Base-by-base conservation (phyloP, 2,888 invertebrate genomes). In the Sycophila texana region DNA sequence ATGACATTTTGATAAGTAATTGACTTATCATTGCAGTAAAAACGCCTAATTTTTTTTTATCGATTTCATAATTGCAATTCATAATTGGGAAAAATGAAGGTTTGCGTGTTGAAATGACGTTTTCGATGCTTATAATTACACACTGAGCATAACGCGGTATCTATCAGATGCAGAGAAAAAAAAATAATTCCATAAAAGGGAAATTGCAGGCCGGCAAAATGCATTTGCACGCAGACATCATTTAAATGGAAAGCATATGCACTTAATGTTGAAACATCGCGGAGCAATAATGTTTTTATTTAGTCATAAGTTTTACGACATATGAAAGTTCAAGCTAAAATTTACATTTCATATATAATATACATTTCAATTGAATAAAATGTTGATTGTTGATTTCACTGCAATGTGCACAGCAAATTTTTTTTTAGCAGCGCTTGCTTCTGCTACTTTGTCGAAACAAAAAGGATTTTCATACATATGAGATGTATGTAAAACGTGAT, bases 371-470 rank as follows among this genome's bases (percentile, higher is more conserved):
- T 22, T 7, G 7, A 22, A 13, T 63, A 1, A 18, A 57, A 65
- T 47, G 60, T 60, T 22, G 70, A 70, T 74, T 47, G 60, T 60
- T 22, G 70, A 70, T 74, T 70, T 79, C 53, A 79, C 66, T 66
- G 58, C 53, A 65, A 66, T 71, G n/a, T 58, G 65, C 72, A 79
- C 66, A 67, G 75, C 55, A 18, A 68, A 72, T 67, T 47, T 53
- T 49, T 16, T 75, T 66, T 60, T 71, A 61, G 60, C 68, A 73
- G 63, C 61, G 75, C 72, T 80, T 73, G 76, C 68, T 80, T 75
- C 53, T 72, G 76, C 72, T 80, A 76, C 73, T 80, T 80, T 74
- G 77, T 80, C 80, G 77, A 70, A 73, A 61, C 51, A 57, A 80
- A 80, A 80, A 80, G 80, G 80, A 80, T 80, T 80, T 80, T 80